Conservation (phyloP, 2,113 vertebrate genomes). For the Microtus ochrogaster region DNA sequence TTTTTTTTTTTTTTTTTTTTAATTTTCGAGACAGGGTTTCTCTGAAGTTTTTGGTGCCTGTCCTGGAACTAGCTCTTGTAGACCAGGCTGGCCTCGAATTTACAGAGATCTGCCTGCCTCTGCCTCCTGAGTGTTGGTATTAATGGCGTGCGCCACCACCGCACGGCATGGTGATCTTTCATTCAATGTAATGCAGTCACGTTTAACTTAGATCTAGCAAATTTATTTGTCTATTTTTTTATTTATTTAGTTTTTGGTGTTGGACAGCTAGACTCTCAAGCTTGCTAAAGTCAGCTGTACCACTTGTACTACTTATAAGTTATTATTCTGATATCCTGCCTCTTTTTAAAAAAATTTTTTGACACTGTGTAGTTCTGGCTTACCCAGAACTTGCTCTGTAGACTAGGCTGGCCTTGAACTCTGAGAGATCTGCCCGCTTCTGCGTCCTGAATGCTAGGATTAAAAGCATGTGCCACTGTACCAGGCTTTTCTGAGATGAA, state of each 20-base stretch:
- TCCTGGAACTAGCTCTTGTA: no score
- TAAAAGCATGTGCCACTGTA: not conserved
- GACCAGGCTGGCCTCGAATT: no score
- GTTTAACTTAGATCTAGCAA: not conserved
- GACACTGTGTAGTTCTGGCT: no score
- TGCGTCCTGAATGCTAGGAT: not conserved
- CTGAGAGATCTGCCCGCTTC: not conserved
- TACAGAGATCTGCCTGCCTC: no score
- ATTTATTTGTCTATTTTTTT: not conserved
- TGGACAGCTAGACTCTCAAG: not conserved
- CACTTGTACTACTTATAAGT: not conserved
- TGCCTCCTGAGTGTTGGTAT: no score
- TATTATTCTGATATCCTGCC: not conserved
- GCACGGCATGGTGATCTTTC: not conserved
- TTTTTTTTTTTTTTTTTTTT: no score
- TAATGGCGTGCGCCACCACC: no score
- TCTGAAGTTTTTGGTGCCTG: no score
- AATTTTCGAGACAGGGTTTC: no score
- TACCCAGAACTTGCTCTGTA: not conserved
- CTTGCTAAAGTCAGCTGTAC: not conserved
- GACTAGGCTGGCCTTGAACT: not conserved
- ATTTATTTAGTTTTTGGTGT: not conserved
- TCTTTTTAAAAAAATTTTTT: no score
- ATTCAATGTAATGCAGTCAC: not conserved
- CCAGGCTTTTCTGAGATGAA: not conserved